Evolutionary conservation across 2,113 vertebrate species (phyloP), one percentile per base, ranked within the genome.

Genomic region (Sander lucioperca): DNA sequence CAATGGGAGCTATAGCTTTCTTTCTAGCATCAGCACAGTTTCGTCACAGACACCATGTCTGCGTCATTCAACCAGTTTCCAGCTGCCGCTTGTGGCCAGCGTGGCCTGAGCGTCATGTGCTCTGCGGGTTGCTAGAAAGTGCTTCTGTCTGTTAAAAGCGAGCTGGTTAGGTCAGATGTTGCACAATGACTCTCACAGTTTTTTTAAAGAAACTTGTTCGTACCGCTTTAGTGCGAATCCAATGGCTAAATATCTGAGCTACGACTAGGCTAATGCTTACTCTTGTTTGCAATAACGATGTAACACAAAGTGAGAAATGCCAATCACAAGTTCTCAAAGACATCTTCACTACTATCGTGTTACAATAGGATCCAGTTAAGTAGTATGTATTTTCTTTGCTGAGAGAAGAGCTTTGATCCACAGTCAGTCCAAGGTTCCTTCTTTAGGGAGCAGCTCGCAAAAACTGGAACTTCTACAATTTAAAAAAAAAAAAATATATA

Each of bases 61-160:
- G 19, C 2, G 2, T 27, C 25, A 18, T 9, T 56, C 30, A 36
- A 2, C 47, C 21, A 10, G 53, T 74, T 71, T 70, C 18, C 14
- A 36, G 61, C 5, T 1, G 1, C 14, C 0, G 4, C 25, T 36
- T 76, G 74, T 50, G 56, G 76, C 45, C 58, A 21, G 16, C 19
- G 53, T 56, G 59, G 51, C 11, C 48, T 51, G 68, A 27, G 12
- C 2, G 21, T 83, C 79, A 65, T 65, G 63, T 64, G 50, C 23
- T 39, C 74, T 64, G 58, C 12, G 11, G 72, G n/a, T 82, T 82
- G 14, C 61, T 82, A 75, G 83, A 84, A 82, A 82, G 82, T 4
- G 2, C 7, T 47, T 43, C 39, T 51, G 39, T 64, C 48, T 79
- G 51, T 9, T 50, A 11, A 58, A 58, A 69, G 61, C 5, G 11